phyloP scores from a whole-genome alignment of 2,797 vertebrate genomes.

The Sebastes matsubarae region DNA sequence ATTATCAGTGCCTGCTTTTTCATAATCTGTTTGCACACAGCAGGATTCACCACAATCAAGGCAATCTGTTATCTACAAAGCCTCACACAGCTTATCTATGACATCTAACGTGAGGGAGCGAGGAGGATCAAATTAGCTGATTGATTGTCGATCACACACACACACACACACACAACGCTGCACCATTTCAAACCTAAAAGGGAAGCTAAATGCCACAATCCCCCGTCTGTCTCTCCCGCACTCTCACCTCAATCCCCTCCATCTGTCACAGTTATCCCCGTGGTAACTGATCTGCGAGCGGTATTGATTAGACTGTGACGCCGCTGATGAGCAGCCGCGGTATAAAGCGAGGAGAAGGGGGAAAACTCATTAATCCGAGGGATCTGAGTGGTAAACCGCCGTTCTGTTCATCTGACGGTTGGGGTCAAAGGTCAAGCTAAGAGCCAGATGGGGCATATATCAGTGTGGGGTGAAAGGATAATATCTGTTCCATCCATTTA shows the following conservation, averaged over 20 bases:
- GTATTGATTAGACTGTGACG: constrained; percentile 57
- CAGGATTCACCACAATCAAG: neutral
- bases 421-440: constrained; percentile 65
- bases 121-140: constrained; percentile 26
- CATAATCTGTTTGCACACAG: constrained; percentile 6
- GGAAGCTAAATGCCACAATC: neutral
- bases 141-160: constrained; percentile 30
- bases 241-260: constrained; percentile 31
- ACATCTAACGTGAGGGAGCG: neutral
- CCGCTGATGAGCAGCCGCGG: constrained; percentile 15
- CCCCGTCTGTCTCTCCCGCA: neutral
- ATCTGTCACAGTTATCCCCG: constrained; percentile 48
- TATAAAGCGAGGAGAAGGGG: constrained; percentile 17
- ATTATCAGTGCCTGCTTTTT: neutral
- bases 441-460: constrained; percentile 65
- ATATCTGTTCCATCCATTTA: neutral
- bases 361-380: constrained; percentile 60
- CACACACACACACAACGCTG: neutral
- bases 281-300: constrained; percentile 29
- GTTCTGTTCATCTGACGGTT: constrained; percentile 37
- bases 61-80: constrained; percentile 13
- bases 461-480: neutral
- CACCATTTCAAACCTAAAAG: constrained; percentile 1
- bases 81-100: neutral
- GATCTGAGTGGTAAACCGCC: constrained; percentile 38